A percentile compares a stretch with the other conserved stretches of the same genome.
Conservation (phyloP, 1,140 invertebrate genomes). For the Homarus americanus region DNA sequence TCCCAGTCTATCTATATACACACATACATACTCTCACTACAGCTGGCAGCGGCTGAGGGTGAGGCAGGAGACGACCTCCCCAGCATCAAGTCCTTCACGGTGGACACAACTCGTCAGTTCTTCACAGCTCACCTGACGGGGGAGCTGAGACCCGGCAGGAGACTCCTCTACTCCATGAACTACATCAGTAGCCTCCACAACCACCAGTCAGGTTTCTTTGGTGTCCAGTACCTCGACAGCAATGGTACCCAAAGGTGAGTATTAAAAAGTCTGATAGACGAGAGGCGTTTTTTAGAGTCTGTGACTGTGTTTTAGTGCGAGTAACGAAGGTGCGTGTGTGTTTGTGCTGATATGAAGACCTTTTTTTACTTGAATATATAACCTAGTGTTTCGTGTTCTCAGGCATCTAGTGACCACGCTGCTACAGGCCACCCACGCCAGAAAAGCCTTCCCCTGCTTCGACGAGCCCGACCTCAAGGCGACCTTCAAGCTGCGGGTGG, state of each 20-base stretch:
- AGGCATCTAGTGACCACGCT: neutral
- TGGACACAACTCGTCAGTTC: neutral
- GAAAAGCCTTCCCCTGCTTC: neutral
- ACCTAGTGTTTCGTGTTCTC: no score
- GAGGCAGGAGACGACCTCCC: neutral
- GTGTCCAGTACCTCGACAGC: neutral
- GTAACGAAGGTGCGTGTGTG: no score
- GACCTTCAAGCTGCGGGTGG: neutral
- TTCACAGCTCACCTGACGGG: neutral
- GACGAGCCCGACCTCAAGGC: neutral
- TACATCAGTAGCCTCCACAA: neutral
- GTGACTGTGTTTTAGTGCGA: no score
- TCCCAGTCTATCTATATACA: no score
- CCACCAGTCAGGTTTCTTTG: neutral
- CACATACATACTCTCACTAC: neutral
- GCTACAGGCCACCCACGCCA: neutral
- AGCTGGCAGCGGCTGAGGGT: slow-evolving; percentile 1
- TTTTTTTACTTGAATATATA: no score
- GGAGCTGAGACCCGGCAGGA: neutral
- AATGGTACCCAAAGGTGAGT: neutral
- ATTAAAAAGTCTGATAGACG: no score
- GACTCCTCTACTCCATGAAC: slow-evolving; percentile 10
- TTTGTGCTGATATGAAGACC: no score
- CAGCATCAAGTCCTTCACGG: neutral
- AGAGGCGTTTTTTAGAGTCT: no score